Conservation (phyloP, 1,140 invertebrate genomes). For the Drosophila nikananu region DNA sequence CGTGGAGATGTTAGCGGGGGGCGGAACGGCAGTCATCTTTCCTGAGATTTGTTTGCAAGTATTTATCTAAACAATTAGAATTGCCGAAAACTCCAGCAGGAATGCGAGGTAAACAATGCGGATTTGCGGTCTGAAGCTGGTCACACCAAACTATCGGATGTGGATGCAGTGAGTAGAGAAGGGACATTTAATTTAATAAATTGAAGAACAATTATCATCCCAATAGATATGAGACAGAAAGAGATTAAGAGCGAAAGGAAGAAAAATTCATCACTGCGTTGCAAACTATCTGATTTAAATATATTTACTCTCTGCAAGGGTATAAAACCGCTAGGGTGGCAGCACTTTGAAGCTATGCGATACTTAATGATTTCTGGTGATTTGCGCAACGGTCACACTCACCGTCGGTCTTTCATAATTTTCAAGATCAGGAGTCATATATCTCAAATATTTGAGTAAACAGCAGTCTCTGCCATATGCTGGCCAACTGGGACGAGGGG, state of each 20-base stretch:
- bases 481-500: conserved; percentile 30
- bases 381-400: conserved; percentile 5
- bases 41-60: conserved; percentile 5
- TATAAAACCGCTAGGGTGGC: neutral
- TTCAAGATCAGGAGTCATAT: conserved; percentile 50
- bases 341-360: neutral
- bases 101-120: conserved; percentile 40
- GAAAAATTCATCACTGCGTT: neutral
- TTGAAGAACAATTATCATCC: accelerated
- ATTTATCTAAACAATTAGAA: conserved; percentile 19
- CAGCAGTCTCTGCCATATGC: conserved; percentile 31
- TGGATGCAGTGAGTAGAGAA: neutral
- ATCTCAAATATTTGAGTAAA: conserved; percentile 38
- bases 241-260: neutral
- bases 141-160: conserved; percentile 5
- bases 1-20: conserved; percentile 89
- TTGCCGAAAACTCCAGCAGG: conserved; percentile 15
- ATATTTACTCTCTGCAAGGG: neutral
- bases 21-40: conserved; percentile 78
- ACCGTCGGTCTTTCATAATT: conserved; percentile 36
- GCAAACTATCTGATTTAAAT: neutral
- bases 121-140: neutral
- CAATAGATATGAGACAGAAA: neutral
- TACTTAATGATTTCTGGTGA: neutral
- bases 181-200: neutral